Base-by-base conservation (phyloP, 2,113 vertebrate genomes). In the Leuciscus idus region DNA sequence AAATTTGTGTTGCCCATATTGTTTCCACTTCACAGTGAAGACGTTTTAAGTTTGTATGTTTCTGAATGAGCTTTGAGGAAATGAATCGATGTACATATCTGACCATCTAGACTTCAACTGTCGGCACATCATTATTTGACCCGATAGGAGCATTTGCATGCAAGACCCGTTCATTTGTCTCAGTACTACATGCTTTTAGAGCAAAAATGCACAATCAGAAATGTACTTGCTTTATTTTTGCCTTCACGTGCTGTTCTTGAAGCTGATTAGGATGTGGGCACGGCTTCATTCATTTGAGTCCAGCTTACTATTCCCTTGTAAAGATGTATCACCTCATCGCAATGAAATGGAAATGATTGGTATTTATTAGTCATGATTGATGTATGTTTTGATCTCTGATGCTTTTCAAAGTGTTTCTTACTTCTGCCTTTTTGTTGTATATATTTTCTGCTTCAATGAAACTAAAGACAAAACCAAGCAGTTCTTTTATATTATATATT, bases 301-400 rank as follows among this genome's bases (percentile, higher is more conserved):
- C 87, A 89, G 70, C 39, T 83, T 89, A 13, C 33, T 21, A 90
- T 94, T 93, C 87, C 93, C 91, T 95, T 95, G 95, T 96, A 93
- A 76, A 95, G 91, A 95, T 93, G 94, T 91, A 92, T 95, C 92
- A 92, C 92, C 21, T 94, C 95, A 91, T 95, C 91, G 93, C 93
- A 92, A 95, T 95, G 95, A 95, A 93, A 95, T 92, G 93, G 93
- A 93, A 94, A 95, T 93, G 90, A 93, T 96, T 94, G 94, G 93
- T 96, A 96, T 97, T 97, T 96, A 96, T 96, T 96, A 94, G 95
- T 95, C 93, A 94, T 94, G 94, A 95, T 95, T 95, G 94, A 94
- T 95, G 95, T 95, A 93, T 93, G 93, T 96, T 95, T 95, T 94
- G 93, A 91, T 91, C 90, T 91, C 90, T 90, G 88, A 94, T 91